Percentiles rank a stretch among this genome's conserved stretches.
These are phyloP conservation scores for Callyntrura sp. DNA, from an alignment of 2,888 invertebrate species.

Conservation along the genomic window DNA sequence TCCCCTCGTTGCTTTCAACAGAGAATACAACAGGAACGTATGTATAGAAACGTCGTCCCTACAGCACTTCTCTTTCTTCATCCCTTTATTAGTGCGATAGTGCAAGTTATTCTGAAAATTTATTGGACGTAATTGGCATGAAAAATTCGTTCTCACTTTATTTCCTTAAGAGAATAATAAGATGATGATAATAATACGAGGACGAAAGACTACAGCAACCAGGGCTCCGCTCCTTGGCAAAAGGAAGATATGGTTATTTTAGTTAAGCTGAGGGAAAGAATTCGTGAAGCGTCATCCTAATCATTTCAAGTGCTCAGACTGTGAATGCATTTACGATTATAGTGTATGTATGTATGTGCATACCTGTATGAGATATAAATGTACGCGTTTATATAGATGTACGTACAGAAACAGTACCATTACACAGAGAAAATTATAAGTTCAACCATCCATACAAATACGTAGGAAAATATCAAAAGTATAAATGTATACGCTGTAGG, in stretches of 20 bases:
- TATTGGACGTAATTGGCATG: constrained; percentile 70
- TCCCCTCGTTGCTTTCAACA: neutral
- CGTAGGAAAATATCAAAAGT: neutral
- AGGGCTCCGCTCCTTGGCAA: neutral
- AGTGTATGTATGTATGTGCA: neutral
- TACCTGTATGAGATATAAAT: neutral
- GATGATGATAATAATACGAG: constrained; percentile 10
- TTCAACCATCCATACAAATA: constrained; percentile 3
- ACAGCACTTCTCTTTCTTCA: constrained; percentile 9
- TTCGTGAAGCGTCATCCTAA: constrained; percentile 32
- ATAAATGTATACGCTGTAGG: constrained; percentile 20
- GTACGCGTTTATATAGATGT: neutral
- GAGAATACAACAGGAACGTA: constrained; percentile 7
- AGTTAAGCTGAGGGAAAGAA: constrained; percentile 27
- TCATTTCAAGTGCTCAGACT: constrained; percentile 19
- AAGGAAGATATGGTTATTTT: constrained; percentile 21
- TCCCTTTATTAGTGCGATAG: constrained; percentile 49
- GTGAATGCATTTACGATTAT: constrained; percentile 24
- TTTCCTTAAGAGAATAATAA: constrained; percentile 60
- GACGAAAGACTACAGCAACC: constrained; percentile 33
- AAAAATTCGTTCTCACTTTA: constrained; percentile 76
- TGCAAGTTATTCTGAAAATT: constrained; percentile 67
- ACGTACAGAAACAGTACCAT: neutral
- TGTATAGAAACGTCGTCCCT: constrained; percentile 5
- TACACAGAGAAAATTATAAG: no score